These are phyloP conservation scores for Drosophila kambysellisi DNA, from an alignment of 2,888 invertebrate genomes.

Conservation along the genomic window DNA sequence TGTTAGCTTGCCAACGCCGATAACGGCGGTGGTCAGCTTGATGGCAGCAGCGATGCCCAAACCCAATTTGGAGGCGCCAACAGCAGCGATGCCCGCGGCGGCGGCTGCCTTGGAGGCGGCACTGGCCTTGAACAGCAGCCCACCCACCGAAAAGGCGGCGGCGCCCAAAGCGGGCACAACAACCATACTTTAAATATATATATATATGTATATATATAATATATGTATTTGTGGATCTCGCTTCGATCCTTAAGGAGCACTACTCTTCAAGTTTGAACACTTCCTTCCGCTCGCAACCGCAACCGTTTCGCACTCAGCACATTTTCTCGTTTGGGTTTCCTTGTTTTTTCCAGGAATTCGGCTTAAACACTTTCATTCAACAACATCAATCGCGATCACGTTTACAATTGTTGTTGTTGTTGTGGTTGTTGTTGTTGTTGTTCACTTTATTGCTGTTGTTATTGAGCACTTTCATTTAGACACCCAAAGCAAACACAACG, in stretches of 20 bases:
- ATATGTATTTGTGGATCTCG: neutral
- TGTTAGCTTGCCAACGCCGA: constrained; percentile 90
- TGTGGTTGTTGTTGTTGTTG: constrained; percentile 9
- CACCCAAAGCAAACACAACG: constrained; percentile 31
- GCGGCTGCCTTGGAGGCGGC: constrained; percentile 82
- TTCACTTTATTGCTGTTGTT: constrained; percentile 28
- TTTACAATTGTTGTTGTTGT: constrained; percentile 24
- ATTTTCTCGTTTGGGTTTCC: constrained; percentile 15
- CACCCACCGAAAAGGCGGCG: constrained; percentile 82
- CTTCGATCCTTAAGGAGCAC: neutral
- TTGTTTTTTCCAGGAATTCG: constrained; percentile 41
- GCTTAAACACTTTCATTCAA: constrained; percentile 47
- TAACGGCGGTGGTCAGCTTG: constrained; percentile 89
- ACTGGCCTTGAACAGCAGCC: constrained; percentile 83
- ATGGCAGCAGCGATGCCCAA: constrained; percentile 87
- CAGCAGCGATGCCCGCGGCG: constrained; percentile 83
- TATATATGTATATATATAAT: neutral
- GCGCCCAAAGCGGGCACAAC: constrained; percentile 80
- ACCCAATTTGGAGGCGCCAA: constrained; percentile 84
- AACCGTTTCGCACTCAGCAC: constrained; percentile 14
- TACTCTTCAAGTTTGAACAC: neutral
- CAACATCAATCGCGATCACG: constrained; percentile 44
- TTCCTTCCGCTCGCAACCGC: no score
- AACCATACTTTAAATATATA: constrained; percentile 66
- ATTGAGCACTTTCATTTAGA: constrained; percentile 69